Percentiles rank a stretch among this genome's conserved stretches.
These are phyloP conservation scores for Lycia hirtaria DNA, from an alignment of 2,888 invertebrate genomes.

Conservation along the genomic window DNA sequence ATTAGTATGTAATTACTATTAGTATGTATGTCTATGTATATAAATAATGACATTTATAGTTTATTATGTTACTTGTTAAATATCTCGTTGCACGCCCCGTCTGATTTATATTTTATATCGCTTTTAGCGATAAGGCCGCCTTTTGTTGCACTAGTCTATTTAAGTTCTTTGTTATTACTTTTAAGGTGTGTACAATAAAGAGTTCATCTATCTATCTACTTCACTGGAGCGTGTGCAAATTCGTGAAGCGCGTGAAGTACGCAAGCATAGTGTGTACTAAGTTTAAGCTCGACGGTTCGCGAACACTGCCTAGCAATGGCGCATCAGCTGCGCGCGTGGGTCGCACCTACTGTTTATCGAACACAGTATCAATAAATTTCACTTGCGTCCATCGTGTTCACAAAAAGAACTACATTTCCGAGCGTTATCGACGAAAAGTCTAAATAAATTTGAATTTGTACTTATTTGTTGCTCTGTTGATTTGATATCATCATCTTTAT, in stretches of 20 bases:
- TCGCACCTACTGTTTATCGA: slow-evolving; percentile 80
- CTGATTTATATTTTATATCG: no score
- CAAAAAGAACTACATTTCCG: slow-evolving; percentile 72
- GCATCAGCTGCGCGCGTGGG: slow-evolving; percentile 76
- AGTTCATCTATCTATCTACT: no score
- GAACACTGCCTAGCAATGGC: slow-evolving; percentile 57
- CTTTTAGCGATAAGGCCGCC: no score
- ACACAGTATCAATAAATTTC: slow-evolving; percentile 82
- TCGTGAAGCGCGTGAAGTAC: no score
- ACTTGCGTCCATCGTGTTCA: slow-evolving; percentile 75
- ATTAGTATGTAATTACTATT: no score
- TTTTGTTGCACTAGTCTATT: no score
- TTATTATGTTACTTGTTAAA: no score
- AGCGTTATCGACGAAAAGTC: slow-evolving; percentile 77
- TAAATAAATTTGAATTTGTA: slow-evolving; percentile 79
- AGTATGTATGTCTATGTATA: no score
- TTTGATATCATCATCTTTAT: slow-evolving; percentile 74
- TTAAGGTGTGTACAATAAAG: no score
- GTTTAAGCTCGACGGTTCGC: slow-evolving; percentile 53
- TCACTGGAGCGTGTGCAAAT: not conserved
- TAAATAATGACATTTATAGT: no score
- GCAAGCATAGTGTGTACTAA: not conserved
- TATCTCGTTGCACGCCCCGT: no score
- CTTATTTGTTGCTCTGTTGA: slow-evolving; percentile 69
- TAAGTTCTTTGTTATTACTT: no score